Evolutionary conservation across 2,113 vertebrate species (phyloP).

Genomic region (Ailurus styani): DNA sequence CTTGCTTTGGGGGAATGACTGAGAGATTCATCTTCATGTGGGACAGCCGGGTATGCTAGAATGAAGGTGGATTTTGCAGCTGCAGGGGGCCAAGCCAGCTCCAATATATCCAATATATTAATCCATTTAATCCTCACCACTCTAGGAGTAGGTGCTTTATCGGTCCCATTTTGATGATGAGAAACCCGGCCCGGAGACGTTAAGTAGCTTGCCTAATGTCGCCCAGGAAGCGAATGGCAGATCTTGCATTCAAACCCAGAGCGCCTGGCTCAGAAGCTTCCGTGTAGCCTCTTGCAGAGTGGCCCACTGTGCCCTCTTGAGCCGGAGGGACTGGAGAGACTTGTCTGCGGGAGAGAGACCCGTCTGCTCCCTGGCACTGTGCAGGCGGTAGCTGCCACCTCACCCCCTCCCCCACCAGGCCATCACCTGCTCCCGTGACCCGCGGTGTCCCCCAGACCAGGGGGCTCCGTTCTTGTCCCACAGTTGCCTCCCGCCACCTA

Average conservation of each 20-base stretch:
- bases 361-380: not conserved
- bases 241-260: not conserved
- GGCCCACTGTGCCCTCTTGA: not conserved
- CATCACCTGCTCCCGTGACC: not conserved
- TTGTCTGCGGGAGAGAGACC: no score
- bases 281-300: accelerated
- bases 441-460: not conserved
- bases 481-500: not conserved
- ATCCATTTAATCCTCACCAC: not conserved
- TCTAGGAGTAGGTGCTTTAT: not conserved
- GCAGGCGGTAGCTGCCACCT: not conserved
- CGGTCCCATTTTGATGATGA: not conserved
- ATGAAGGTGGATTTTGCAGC: no score
- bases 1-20: not conserved
- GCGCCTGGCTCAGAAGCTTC: not conserved
- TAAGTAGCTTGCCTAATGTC: not conserved
- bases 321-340: not conserved
- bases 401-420: not conserved
- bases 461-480: no score
- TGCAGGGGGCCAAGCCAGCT: not conserved
- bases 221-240: not conserved
- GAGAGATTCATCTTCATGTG: accelerated
- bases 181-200: not conserved
- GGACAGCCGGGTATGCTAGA: not conserved
- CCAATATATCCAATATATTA: not conserved